phyloP scores from a whole-genome alignment of 2,797 vertebrate species.

The Periophthalmus magnuspinnatus region DNA sequence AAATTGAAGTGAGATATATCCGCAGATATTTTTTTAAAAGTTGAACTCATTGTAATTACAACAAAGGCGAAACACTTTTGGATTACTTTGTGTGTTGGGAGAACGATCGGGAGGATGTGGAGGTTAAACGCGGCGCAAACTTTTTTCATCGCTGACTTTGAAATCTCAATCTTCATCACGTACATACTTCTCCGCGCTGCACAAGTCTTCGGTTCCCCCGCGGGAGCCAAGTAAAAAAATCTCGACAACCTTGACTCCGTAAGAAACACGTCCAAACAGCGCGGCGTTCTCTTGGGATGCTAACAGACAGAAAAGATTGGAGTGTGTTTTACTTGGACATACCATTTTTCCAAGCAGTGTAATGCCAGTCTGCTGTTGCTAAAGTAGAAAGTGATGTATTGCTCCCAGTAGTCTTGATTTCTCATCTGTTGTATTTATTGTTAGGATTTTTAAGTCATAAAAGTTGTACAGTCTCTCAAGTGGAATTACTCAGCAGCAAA shows the following conservation, averaged over 20 bases:
- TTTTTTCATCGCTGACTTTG: slow-evolving; percentile 18
- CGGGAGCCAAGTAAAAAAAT: slow-evolving; percentile 18
- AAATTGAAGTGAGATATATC: slow-evolving; percentile 27
- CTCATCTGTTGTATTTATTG: slow-evolving; percentile 27
- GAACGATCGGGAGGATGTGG: slow-evolving; percentile 16
- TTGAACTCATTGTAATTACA: slow-evolving; percentile 31
- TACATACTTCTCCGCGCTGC: slow-evolving; percentile 8
- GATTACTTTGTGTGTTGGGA: slow-evolving; percentile 19
- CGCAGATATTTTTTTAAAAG: slow-evolving; percentile 33
- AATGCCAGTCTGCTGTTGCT: not conserved
- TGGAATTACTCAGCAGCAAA: not conserved
- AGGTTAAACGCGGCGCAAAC: slow-evolving; percentile 14
- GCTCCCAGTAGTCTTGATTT: slow-evolving; percentile 28
- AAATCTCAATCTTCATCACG: slow-evolving; percentile 34
- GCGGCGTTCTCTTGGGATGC: slow-evolving; percentile 18
- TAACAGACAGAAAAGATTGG: slow-evolving; percentile 21
- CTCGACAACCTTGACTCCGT: slow-evolving; percentile 11
- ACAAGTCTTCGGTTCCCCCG: slow-evolving; percentile 7
- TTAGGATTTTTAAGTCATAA: slow-evolving; percentile 49
- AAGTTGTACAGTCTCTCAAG: slow-evolving; percentile 48
- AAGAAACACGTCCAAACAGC: slow-evolving; percentile 30
- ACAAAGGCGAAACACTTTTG: slow-evolving; percentile 25
- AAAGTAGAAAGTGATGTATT: slow-evolving; percentile 19
- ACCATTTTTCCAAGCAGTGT: slow-evolving; percentile 17
- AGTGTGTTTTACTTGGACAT: slow-evolving; percentile 23